Evolutionary conservation across 2,797 vertebrate species (phyloP).

Genomic region (Peromyscus eremicus): DNA sequence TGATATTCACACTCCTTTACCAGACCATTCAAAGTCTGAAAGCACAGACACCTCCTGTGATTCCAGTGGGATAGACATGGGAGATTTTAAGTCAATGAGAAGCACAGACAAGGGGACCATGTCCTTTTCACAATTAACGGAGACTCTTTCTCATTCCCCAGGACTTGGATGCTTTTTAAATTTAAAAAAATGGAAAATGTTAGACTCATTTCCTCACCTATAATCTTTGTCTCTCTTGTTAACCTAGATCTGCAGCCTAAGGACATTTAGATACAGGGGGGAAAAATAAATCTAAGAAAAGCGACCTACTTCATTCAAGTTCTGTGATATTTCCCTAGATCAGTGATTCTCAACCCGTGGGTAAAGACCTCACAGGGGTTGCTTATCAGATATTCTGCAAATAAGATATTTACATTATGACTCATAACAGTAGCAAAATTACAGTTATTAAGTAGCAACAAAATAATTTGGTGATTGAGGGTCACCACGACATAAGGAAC

Average conservation of each 20-base stretch:
- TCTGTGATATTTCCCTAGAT: not conserved
- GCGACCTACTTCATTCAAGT: slow-evolving; percentile 32
- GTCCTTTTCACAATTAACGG: not conserved
- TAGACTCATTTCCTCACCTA: slow-evolving; percentile 28
- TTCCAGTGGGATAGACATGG: not conserved
- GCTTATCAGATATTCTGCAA: not conserved
- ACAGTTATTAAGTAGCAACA: not conserved
- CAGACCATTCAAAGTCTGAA: not conserved
- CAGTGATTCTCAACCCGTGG: not conserved
- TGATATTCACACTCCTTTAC: not conserved
- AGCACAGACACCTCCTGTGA: not conserved
- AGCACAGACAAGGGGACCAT: not conserved
- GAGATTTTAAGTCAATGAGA: not conserved
- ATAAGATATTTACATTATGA: not conserved
- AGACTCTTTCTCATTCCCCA: slow-evolving; percentile 13
- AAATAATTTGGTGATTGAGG: not conserved
- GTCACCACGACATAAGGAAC: not conserved
- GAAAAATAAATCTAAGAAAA: not conserved
- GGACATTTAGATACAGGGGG: not conserved
- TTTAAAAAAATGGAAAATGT: slow-evolving; percentile 23
- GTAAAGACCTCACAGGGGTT: not conserved
- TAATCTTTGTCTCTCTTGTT: not conserved
- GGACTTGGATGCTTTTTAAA: not conserved
- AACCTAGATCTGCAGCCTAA: slow-evolving; percentile 14
- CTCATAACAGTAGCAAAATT: not conserved